Evolutionary conservation across 2,888 invertebrate genomes (phyloP).

Genomic region (Troides aeacus): DNA sequence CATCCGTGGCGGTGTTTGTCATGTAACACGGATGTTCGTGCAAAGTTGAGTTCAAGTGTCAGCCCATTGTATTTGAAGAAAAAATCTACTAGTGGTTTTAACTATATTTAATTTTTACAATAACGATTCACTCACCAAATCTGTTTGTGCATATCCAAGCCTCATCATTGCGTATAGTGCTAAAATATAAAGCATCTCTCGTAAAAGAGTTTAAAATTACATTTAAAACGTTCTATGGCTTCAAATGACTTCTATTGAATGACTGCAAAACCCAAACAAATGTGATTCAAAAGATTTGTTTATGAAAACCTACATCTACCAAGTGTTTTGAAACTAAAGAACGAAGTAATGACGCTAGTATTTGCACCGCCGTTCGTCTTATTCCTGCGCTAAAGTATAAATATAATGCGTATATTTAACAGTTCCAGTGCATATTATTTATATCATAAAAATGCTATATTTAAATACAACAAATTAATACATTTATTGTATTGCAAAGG

Average conservation of each 20-base stretch:
- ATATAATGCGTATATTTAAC: too few species aligned
- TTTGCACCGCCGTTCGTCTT: neutral
- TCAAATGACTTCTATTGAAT: neutral
- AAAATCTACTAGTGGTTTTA: too few species aligned
- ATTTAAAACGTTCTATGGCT: neutral
- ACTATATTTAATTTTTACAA: neutral
- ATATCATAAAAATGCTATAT: too few species aligned
- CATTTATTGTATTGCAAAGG: too few species aligned
- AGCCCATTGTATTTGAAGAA: too few species aligned
- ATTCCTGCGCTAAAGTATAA: neutral
- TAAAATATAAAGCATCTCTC: neutral
- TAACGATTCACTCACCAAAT: neutral
- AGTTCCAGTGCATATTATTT: too few species aligned
- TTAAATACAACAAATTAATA: too few species aligned
- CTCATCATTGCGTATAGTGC: neutral
- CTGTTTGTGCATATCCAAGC: neutral
- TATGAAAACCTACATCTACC: slow-evolving; percentile 2
- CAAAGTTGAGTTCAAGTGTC: too few species aligned
- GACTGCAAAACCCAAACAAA: neutral
- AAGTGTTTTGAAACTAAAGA: slow-evolving; percentile 9
- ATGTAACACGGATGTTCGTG: too few species aligned
- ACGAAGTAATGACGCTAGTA: neutral
- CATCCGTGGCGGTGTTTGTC: too few species aligned
- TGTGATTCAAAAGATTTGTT: slow-evolving; percentile 2
- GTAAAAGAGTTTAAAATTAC: neutral